phyloP scores from a whole-genome alignment of 2,888 invertebrate genomes.

The Ophioninae sp. region DNA sequence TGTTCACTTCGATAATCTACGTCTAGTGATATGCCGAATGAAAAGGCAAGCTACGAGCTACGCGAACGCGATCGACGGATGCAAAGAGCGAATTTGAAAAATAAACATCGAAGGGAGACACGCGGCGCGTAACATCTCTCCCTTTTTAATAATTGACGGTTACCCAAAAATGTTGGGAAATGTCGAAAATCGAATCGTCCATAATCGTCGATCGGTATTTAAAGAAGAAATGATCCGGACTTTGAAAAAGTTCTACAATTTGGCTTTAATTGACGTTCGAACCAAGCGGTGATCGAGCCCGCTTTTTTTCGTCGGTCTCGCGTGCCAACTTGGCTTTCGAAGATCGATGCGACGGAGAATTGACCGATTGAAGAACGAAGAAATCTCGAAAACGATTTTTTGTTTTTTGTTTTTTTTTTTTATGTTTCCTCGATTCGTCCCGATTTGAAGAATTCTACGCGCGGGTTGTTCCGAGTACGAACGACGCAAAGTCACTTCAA shows the following conservation, averaged over 20 bases:
- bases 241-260: slow-evolving; percentile 41
- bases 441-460: neutral
- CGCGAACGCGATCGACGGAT: slow-evolving; percentile 48
- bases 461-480: neutral
- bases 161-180: slow-evolving; percentile 30
- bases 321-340: neutral
- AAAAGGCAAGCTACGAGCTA: slow-evolving; percentile 63
- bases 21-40: slow-evolving; percentile 66
- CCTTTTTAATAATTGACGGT: slow-evolving; percentile 54
- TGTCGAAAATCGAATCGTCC: slow-evolving; percentile 13
- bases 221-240: slow-evolving; percentile 21
- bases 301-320: neutral
- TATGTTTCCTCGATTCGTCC: neutral
- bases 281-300: slow-evolving; percentile 4
- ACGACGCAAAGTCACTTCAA: neutral
- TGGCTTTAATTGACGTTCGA: slow-evolving; percentile 55
- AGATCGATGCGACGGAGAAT: neutral
- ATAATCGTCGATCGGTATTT: slow-evolving; percentile 14
- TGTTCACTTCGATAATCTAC: slow-evolving; percentile 43
- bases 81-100: slow-evolving; percentile 19
- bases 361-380: neutral
- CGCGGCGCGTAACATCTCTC: slow-evolving; percentile 9
- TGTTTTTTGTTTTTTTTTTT: too few species aligned
- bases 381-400: neutral
- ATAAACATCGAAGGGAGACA: neutral